These are phyloP conservation scores for Campylomormyrus numenius DNA, from an alignment of 2,113 vertebrate species.

Conservation along the genomic window DNA sequence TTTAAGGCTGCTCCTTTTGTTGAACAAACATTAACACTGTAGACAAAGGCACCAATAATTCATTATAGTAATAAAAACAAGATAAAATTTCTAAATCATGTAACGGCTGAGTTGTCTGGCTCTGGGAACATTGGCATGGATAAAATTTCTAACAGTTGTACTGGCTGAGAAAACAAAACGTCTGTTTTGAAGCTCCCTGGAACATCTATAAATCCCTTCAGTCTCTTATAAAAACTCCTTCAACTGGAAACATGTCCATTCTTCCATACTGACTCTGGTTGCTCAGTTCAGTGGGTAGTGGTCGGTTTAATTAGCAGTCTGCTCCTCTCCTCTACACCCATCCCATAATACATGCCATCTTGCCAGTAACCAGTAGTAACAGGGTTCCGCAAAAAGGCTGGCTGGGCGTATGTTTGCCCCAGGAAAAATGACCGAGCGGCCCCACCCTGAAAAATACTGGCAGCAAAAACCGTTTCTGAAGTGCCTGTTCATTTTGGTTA, in stretches of 20 bases:
- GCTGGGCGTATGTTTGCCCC: not conserved
- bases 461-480: not conserved
- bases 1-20: not conserved
- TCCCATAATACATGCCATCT: not conserved
- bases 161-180: slow-evolving; percentile 10
- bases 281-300: slow-evolving; percentile 17
- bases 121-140: not conserved
- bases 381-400: not conserved
- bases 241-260: slow-evolving; percentile 10
- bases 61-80: slow-evolving; percentile 8
- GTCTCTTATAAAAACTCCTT: slow-evolving; percentile 6
- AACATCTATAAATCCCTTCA: slow-evolving; percentile 2
- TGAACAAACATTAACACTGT: not conserved
- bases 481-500: not conserved
- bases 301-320: slow-evolving; percentile 19
- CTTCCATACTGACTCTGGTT: slow-evolving; percentile 5
- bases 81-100: not conserved
- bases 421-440: not conserved
- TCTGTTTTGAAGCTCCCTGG: slow-evolving; percentile 8
- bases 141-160: not conserved
- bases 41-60: slow-evolving; percentile 4
- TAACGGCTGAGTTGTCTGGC: slow-evolving; percentile 5
- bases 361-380: slow-evolving; percentile 21
- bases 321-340: not conserved
- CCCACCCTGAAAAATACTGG: not conserved